phyloP scores from a whole-genome alignment of 2,888 invertebrate species.

The Deroplatys truncata region DNA sequence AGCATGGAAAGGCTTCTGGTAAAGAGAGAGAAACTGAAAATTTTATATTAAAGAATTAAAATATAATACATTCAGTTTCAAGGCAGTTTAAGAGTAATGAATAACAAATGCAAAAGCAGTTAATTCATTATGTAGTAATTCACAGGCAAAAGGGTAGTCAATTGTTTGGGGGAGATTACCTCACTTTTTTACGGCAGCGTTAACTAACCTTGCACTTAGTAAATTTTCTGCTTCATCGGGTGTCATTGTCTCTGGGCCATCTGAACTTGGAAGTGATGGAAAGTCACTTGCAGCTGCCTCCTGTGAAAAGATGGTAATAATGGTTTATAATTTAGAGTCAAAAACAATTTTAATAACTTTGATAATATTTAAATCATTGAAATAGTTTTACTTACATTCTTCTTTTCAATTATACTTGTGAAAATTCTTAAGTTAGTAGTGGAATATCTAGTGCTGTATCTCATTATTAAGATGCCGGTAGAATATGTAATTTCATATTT shows the following conservation, averaged over 20 bases:
- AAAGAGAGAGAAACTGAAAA: neutral
- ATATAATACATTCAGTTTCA: neutral
- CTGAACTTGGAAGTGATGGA: neutral
- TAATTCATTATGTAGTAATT: neutral
- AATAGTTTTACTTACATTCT: too few species aligned
- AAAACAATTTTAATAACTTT: slow-evolving; percentile 42
- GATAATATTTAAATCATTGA: too few species aligned
- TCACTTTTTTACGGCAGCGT: neutral
- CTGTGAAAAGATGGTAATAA: slow-evolving; percentile 47
- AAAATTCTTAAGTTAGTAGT: too few species aligned
- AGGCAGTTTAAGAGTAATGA: neutral
- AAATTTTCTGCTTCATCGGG: slow-evolving; percentile 84
- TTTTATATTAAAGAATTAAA: neutral
- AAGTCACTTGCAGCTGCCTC: slow-evolving; percentile 35
- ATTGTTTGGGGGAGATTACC: neutral
- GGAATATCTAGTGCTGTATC: too few species aligned
- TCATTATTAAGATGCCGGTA: too few species aligned
- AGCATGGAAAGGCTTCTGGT: neutral
- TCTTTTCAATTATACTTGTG: too few species aligned
- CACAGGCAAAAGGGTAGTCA: neutral
- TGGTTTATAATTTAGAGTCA: slow-evolving; percentile 37
- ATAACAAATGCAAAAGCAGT: neutral
- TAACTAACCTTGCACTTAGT: slow-evolving; percentile 73
- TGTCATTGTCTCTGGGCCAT: slow-evolving; percentile 59
- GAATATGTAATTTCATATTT: too few species aligned